phyloP scores from a whole-genome alignment of 2,797 vertebrate species.

The Melanogrammus aeglefinus region DNA sequence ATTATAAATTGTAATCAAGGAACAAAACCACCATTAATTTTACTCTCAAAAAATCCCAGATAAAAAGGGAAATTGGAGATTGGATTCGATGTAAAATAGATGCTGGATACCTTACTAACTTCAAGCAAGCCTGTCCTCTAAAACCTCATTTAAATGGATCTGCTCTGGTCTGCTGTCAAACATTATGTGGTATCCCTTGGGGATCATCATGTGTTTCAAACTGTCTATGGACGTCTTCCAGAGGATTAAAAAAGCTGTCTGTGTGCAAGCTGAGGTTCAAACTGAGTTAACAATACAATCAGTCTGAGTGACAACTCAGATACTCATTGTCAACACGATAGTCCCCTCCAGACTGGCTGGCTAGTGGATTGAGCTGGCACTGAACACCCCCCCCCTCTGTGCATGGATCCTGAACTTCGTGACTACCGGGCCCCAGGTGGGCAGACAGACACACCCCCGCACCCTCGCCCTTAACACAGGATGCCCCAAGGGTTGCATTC shows the following conservation, averaged over 20 bases:
- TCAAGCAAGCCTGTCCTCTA: neutral
- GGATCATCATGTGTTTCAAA: neutral
- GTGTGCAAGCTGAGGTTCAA: slow-evolving; percentile 31
- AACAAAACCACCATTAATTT: neutral
- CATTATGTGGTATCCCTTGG: neutral
- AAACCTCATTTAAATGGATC: neutral
- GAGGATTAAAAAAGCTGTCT: neutral
- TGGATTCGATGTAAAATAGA: neutral
- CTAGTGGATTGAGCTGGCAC: neutral
- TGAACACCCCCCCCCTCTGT: no score
- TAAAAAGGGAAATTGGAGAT: neutral
- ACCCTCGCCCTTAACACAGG: neutral
- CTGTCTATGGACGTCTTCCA: neutral
- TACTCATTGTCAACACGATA: neutral
- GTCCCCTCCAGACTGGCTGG: neutral
- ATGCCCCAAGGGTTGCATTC: no score
- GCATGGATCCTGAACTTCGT: no score
- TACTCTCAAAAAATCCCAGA: neutral
- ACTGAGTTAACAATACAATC: slow-evolving; percentile 41
- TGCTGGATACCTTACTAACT: neutral
- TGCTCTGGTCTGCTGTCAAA: neutral
- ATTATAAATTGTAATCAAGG: neutral
- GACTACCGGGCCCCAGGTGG: neutral
- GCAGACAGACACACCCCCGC: neutral
- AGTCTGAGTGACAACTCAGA: slow-evolving; percentile 19